Base-by-base conservation (phyloP, 2,113 vertebrate species). In the Rhodinocichla rosea region DNA sequence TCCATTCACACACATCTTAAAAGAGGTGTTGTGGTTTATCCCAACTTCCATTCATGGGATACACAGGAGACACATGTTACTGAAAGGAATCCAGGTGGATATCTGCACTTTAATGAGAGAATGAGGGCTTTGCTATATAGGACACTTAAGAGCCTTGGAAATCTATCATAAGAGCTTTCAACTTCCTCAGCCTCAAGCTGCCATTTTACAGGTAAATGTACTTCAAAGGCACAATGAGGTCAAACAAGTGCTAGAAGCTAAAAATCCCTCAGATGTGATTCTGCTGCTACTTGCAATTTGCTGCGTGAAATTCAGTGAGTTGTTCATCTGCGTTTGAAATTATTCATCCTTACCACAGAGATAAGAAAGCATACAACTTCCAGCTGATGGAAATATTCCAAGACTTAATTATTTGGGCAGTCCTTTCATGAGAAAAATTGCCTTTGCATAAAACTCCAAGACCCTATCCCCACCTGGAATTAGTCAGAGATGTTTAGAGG, bases 221-320 rank as follows among this genome's bases (percentile, higher is more conserved):
- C 53, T 86, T 83, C 62, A 96, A 65, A 88, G 57, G 14, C 26
- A 70, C 53, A 93, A 88, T 60, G 71, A 88, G 70, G 89, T 95
- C 67, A 85, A 70, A 33, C 49, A 49, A 76, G 57, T 39, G 40
- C 75, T 88, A 39, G 70, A 56, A 86, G 49, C 70, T 79, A 86
- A 90, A 94, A 90, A 28, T 59, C 32, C 35, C 37, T 86, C 33
- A 47, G 49, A 52, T 96, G 27, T 37, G 79, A 76, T 90, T 87
- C 57, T 90, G 39, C 23, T 9, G 23, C 28, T 79, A 6, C 33
- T 64, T 71, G 47, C 45, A 82, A 76, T 83, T 90, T 83, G 21
- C 24, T 47, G 19, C 0, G 0, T 77, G 86, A 79, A 88, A 88
- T 88, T 86, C 70, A 60, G 33, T 37, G 56, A 63, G 27, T 70